Evolutionary conservation across 2,113 vertebrate genomes (phyloP).

Genomic region (Sula dactylatra): DNA sequence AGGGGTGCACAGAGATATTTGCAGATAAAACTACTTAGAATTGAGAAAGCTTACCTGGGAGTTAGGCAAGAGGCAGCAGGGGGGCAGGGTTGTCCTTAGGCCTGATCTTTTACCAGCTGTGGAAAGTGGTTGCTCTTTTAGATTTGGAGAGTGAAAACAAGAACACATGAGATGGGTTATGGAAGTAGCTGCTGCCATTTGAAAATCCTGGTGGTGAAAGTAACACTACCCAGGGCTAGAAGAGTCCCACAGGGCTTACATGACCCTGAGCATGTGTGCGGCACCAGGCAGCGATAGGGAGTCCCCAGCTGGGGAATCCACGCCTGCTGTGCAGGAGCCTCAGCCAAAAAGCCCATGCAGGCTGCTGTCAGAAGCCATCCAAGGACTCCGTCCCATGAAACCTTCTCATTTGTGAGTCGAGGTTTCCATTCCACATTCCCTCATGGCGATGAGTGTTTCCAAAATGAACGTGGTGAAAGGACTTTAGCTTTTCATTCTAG

Average conservation of each 20-base stretch:
- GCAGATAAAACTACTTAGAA: neutral
- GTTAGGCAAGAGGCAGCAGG: neutral
- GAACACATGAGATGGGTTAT: neutral
- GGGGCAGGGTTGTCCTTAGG: neutral
- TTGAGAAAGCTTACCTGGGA: neutral
- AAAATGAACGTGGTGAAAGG: neutral
- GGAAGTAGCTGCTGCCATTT: neutral
- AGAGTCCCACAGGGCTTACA: neutral
- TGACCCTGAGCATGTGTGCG: neutral
- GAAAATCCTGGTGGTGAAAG: neutral
- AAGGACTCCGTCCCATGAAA: neutral
- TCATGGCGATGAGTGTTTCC: rapidly evolving
- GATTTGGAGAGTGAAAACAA: neutral
- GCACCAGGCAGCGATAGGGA: neutral
- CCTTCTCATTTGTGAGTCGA: neutral
- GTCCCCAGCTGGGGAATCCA: neutral
- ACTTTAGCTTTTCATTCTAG: neutral
- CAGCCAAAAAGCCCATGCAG: neutral
- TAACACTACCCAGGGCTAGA: neutral
- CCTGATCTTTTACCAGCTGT: neutral
- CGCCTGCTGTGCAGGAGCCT: rapidly evolving
- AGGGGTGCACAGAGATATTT: neutral
- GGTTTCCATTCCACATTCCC: neutral
- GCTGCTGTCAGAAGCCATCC: neutral
- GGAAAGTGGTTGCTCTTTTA: neutral